phyloP scores from a whole-genome alignment of 2,888 invertebrate species.

The Calephelis perditalis region DNA sequence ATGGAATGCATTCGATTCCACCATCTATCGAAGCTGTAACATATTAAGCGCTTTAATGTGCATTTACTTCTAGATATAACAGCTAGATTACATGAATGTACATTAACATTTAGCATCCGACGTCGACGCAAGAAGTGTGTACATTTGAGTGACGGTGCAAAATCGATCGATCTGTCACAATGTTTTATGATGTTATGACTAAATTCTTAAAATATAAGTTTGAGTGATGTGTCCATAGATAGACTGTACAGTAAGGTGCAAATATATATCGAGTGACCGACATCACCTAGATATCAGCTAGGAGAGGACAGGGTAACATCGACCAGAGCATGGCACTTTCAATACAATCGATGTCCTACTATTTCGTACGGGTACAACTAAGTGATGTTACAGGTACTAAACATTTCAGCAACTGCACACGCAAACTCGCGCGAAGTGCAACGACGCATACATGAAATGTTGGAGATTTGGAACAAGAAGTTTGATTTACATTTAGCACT shows the following conservation, averaged over 20 bases:
- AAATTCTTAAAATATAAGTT: conserved; percentile 36
- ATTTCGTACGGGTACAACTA: conserved; percentile 52
- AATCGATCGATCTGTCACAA: conserved; percentile 77
- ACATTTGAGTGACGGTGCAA: conserved; percentile 80
- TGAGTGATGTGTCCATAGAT: conserved; percentile 45
- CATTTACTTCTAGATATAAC: conserved; percentile 14
- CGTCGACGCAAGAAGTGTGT: conserved; percentile 42
- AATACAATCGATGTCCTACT: conserved; percentile 57
- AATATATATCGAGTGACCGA: conserved; percentile 25
- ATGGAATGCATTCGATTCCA: conserved; percentile 22
- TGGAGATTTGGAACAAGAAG: conserved; percentile 80
- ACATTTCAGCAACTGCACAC: conserved; percentile 68
- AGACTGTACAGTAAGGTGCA: conserved; percentile 22
- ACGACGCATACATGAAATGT: conserved; percentile 72
- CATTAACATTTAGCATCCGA: conserved; percentile 38
- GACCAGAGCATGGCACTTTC: conserved; percentile 78
- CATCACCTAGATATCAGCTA: conserved; percentile 27
- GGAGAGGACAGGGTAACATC: conserved; percentile 59
- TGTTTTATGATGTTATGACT: conserved; percentile 25
- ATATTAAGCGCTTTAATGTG: conserved; percentile 54
- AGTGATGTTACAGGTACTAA: conserved; percentile 51
- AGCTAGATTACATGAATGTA: conserved; percentile 26
- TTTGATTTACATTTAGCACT: conserved; percentile 76
- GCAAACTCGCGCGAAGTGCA: conserved; percentile 70
- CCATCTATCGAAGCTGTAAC: conserved; percentile 60